A percentile compares a stretch with the other conserved stretches of the same genome.
These are phyloP conservation scores for Phylloscopus trochiloides DNA, from an alignment of 2,113 vertebrate species.

Conservation along the genomic window DNA sequence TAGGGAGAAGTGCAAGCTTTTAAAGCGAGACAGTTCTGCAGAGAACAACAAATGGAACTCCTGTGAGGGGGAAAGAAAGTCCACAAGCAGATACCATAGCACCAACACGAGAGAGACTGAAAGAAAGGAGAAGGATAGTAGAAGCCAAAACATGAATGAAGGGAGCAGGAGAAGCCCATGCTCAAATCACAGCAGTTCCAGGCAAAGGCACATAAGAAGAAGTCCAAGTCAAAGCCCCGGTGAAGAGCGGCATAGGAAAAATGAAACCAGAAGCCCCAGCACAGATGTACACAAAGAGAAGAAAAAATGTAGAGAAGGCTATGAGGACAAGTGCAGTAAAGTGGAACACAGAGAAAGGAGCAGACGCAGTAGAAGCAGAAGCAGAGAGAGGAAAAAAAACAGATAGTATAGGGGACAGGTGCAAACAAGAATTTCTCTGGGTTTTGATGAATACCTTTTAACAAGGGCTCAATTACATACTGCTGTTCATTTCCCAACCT, in stretches of 20 bases:
- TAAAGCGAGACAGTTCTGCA: conserved; percentile 52
- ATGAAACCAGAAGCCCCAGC: conserved; percentile 31
- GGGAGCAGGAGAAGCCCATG: conserved; percentile 43
- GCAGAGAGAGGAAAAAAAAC: conserved; percentile 63
- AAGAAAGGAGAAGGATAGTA: conserved; percentile 54
- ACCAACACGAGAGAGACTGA: conserved; percentile 54
- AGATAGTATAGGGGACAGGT: conserved; percentile 39
- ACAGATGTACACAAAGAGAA: conserved; percentile 13
- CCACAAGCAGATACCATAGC: conserved; percentile 65
- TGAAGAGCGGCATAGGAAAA: not conserved
- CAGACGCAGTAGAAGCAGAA: conserved; percentile 66
- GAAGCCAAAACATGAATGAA: conserved; percentile 66
- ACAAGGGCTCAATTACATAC: conserved; percentile 58
- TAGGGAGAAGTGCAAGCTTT: conserved; percentile 52
- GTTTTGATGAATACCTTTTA: conserved; percentile 15
- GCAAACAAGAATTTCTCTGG: not conserved
- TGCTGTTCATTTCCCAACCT: conserved; percentile 48
- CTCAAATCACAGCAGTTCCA: conserved; percentile 49
- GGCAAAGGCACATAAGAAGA: conserved; percentile 63
- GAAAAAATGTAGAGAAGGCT: not conserved
- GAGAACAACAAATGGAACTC: conserved; percentile 64
- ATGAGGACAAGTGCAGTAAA: not conserved
- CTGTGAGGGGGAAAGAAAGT: conserved; percentile 69
- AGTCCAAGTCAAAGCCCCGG: conserved; percentile 58
- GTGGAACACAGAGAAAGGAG: conserved; percentile 18